Evolutionary conservation across 2,797 vertebrate genomes (phyloP).

Genomic region (Poecilia velifera): DNA sequence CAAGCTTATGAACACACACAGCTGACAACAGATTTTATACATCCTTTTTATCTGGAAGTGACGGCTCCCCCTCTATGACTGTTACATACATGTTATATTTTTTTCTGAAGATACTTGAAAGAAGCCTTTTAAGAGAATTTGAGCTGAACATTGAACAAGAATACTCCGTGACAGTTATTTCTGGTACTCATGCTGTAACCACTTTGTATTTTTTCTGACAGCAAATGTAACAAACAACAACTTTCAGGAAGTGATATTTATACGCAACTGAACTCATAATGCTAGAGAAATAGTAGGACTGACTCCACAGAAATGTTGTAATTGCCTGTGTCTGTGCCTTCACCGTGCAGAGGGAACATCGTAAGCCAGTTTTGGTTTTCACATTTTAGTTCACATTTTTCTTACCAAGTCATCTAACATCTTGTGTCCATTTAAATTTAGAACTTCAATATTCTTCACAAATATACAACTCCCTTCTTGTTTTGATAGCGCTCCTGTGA

Average conservation of each 20-base stretch:
- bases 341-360: background rate
- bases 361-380: background rate
- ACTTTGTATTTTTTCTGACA: background rate
- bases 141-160: constrained; percentile 20
- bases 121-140: constrained; percentile 8
- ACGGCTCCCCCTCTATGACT: background rate
- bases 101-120: constrained; percentile 8
- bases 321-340: background rate
- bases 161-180: constrained; percentile 13
- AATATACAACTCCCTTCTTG: background rate
- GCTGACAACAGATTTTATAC: background rate
- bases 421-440: background rate
- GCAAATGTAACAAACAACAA: background rate
- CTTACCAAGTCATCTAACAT: background rate
- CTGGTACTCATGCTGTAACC: background rate
- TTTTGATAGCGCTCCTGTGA: background rate
- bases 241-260: background rate
- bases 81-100: constrained; percentile 3
- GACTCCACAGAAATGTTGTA: background rate
- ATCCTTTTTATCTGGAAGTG: constrained; percentile 1
- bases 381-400: background rate
- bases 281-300: background rate
- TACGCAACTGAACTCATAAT: background rate
- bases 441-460: background rate
- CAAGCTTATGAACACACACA: constrained; percentile 3